Evolutionary conservation across 2,113 vertebrate species (phyloP), one percentile per base, ranked within the genome.

Genomic region (Scalopus aquaticus): DNA sequence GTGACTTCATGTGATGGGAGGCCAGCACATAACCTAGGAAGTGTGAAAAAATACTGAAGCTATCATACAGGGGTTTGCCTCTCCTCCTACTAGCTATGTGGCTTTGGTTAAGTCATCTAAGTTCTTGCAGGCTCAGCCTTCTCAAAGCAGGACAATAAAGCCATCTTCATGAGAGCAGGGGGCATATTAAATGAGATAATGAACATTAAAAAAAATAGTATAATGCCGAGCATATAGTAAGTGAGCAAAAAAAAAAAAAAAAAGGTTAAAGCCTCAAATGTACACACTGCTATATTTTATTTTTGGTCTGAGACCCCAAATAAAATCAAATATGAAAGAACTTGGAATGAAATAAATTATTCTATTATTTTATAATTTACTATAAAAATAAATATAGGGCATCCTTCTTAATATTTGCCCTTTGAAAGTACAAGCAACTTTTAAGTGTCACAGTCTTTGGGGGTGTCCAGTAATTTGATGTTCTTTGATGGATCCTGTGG

Each of bases 331-430:
- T 88, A 28, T 74, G 44, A 90, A 88, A 70, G 30, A 90, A 26
- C n/a, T 72, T 77, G 15, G 32, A 83, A 89, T 65, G 70, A 82
- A 67, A 90, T n/a, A 76, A 94, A 77, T 76, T 80, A 72, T 73
- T 69, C 12, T 74, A 35, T 60, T n/a, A 84, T 64, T 46, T 91
- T 86, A 78, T 32, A 58, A 77, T n/a, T 80, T 2, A 56, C 44
- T 69, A 56, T 81, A 64, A 92, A 78, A 88, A 44, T 79, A 84
- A 88, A 76, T 76, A 32, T 37, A 26, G 78, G 54, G 2, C 69
- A 37, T 76, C 17, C 35, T 76, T 60, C 22, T 76, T 86, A 62
- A 51, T 77, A 44, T 64, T 92, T 76, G 12, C 16, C 10, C 15
- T 90, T 86, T 90, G 39, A 51, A 86, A 94, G 60, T 65, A 20